Evolutionary conservation across 2,113 vertebrate genomes (phyloP), one percentile per base, ranked within the genome.

Genomic region (Aplodontia rufa): DNA sequence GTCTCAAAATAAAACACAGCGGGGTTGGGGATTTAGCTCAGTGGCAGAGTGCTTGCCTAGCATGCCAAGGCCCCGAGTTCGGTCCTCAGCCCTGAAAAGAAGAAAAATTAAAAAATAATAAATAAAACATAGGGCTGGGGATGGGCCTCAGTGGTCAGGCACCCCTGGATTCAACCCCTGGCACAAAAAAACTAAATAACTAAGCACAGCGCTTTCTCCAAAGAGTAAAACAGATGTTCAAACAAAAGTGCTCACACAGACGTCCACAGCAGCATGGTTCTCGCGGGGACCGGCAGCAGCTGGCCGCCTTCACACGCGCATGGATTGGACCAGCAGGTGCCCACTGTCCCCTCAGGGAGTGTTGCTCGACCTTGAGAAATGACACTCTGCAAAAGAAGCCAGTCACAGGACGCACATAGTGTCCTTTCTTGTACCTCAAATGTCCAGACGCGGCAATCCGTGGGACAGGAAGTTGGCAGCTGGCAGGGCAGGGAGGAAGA

Each of bases 231-330:
- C 17, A 32, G 66, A 20, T 5, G 19, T 24, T 19, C 37, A 14
- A 24, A 32, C 75, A 28, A 51, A 71, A 32, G 7, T 32, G 1
- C 45, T 24, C 6, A 0, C 22, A 2, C 22, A 5, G 2, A 35
- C 2, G n/a, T 13, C 60, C 19, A 17, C 1, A 35, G 24, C 45
- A 24, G 72, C 16, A 4, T 20, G 0, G 4, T 11, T 35, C 42
- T 22, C 84, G 12, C 4, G 0, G 6, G 8, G 75, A 30, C 8
- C 1, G 49, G 51, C 11, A 35, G 30, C 3, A 6, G 7, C 5
- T 5, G 0, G 4, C 1, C 0, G 24, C 30, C 84, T 17, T 20
- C 19, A 55, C 19, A 55, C 5, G 22, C 19, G 1, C 24, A 0
- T 35, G 2, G 11, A 35, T 6, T 0, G 2, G 69, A 24, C 17